Conservation (phyloP, 2,113 vertebrate species). For the Phoenicopterus ruber region DNA sequence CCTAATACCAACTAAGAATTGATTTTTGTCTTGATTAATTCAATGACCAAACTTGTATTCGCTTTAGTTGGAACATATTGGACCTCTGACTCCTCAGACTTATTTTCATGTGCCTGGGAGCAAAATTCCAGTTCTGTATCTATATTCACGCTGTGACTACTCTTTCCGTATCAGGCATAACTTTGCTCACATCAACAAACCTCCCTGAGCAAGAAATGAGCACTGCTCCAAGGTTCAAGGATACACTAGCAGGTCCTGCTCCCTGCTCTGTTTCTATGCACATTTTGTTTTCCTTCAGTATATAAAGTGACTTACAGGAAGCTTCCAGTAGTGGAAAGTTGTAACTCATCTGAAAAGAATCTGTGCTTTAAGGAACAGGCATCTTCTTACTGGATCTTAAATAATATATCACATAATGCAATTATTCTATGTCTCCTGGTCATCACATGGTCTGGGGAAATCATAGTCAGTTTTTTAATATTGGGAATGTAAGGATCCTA, state of each 20-base stretch:
- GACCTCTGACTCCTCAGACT: constrained; percentile 12
- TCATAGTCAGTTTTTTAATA: background rate
- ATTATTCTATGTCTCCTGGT: constrained; percentile 59
- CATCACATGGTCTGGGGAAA: constrained; percentile 32
- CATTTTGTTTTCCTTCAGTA: background rate
- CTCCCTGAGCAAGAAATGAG: constrained; percentile 19
- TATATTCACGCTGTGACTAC: background rate
- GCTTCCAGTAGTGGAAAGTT: background rate
- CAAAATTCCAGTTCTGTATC: background rate
- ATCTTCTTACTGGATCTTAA: constrained; percentile 41
- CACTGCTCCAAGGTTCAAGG: background rate
- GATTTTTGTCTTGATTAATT: background rate
- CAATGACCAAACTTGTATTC: background rate
- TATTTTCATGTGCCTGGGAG: constrained; percentile 21
- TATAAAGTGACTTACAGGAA: constrained; percentile 11
- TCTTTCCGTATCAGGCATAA: background rate
- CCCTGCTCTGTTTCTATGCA: background rate
- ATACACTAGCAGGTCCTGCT: background rate
- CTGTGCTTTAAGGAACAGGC: constrained; percentile 24
- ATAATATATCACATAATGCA: constrained; percentile 47
- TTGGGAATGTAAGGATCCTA: background rate
- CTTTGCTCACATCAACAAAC: background rate
- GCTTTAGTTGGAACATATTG: background rate
- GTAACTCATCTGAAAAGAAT: constrained; percentile 30
- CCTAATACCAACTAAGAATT: background rate